A percentile compares a stretch with the other conserved stretches of the same genome.
phyloP scores from a whole-genome alignment of 2,888 invertebrate species.

The Habroteleia sp. region DNA sequence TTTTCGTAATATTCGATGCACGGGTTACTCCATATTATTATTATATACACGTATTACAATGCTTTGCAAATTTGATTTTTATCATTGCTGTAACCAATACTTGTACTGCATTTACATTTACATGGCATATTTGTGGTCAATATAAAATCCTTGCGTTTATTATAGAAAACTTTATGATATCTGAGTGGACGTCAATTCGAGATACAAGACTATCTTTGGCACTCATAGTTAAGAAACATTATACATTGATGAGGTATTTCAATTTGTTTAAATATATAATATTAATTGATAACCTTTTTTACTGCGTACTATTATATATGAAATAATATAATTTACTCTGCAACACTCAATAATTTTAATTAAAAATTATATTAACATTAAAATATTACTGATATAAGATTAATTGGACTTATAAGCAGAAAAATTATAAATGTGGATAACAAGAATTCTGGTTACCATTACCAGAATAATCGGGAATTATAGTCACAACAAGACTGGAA shows the following conservation, averaged over 20 bases:
- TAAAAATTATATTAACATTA: too few relatives aligned
- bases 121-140: slow-evolving; percentile 17
- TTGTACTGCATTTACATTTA: neutral
- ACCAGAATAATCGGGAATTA: too few relatives aligned
- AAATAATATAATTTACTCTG: too few relatives aligned
- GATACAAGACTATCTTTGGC: neutral
- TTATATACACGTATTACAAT: neutral
- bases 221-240: neutral
- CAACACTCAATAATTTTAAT: too few relatives aligned
- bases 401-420: too few relatives aligned
- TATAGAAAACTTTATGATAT: neutral
- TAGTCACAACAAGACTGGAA: too few relatives aligned
- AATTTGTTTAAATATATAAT: too few relatives aligned
- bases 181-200: neutral
- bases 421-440: too few relatives aligned
- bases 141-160: slow-evolving; percentile 13
- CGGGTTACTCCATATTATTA: slow-evolving; percentile 20
- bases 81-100: slow-evolving; percentile 2
- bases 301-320: too few relatives aligned
- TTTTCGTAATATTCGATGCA: slow-evolving; percentile 15
- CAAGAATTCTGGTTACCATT: too few relatives aligned
- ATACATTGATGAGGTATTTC: neutral
- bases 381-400: too few relatives aligned
- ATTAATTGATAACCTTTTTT: too few relatives aligned
- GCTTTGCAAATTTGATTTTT: neutral